Evolutionary conservation across 2,797 vertebrate genomes (phyloP), one percentile per base, ranked within the genome.

Genomic region (Paramormyrops hopkinsi): DNA sequence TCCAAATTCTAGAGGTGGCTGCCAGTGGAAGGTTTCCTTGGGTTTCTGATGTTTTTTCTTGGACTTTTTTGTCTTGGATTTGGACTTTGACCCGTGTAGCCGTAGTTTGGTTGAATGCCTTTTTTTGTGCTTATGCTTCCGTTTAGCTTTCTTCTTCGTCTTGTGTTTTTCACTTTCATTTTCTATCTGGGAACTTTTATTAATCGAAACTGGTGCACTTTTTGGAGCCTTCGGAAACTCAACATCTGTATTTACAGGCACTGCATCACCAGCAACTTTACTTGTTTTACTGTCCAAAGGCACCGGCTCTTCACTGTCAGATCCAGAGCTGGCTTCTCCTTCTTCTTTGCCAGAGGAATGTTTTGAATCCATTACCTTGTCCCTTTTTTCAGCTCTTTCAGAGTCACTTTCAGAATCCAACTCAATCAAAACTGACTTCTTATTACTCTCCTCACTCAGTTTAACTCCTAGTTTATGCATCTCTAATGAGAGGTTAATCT

Each of bases 1-100:
- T 2, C 96, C 98, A 11, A 98, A 99, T 93, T 99, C 98, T 1
- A 99, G 93, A 0, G 99, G 99, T 0, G 99, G 99, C 92, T 99
- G 98, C 99, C 99, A 99, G 85, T 97, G 98, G 91, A 99, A 99
- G 0, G 92, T 95, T 90, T 98, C 97, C 91, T 97, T 99, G 89
- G 95, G 96, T 90, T 97, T 99, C 88, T 96, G 97, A 88, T 95
- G 95, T 93, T 98, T 98, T 90, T 97, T 97, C 92, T 97, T 99
- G 1, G 97, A 97, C 89, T 97, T 97, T 91, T 98, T 98, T 1
- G 93, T 92, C 94, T 98, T 99, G 0, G 93, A 93, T 89, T 97
- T 96, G 0, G 51, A 37, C 54, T 44, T 98, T 92, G 93, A 94
- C 95, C 90, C 95, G 92, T 89, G 95, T 93, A 89, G 95, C 90